These are phyloP conservation scores for Dicrurus megarhynchus DNA, from an alignment of 2,113 vertebrate species.

Conservation along the genomic window DNA sequence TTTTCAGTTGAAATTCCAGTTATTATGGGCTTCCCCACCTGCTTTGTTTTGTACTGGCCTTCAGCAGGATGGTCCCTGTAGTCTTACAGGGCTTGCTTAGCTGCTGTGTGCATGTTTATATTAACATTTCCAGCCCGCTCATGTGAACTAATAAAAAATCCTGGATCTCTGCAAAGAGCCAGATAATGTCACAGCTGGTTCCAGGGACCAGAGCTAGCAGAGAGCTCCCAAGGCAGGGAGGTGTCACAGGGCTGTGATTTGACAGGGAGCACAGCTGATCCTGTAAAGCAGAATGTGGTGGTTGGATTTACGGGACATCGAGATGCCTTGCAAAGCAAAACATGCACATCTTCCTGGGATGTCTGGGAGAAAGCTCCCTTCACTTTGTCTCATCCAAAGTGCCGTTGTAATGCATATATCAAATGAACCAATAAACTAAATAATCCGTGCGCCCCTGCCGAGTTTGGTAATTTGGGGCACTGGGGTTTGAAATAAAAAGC, in stretches of 20 bases:
- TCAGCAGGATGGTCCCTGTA: background rate
- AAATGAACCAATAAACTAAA: background rate
- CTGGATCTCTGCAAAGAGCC: background rate
- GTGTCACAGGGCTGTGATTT: background rate
- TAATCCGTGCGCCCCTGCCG: accelerated
- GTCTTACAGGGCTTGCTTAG: background rate
- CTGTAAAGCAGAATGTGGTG: background rate
- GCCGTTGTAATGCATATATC: background rate
- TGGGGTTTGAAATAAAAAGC: background rate
- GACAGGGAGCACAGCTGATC: background rate
- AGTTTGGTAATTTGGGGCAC: accelerated
- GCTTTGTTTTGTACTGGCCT: background rate
- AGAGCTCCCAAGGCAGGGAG: background rate
- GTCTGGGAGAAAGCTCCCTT: background rate
- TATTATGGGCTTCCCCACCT: background rate
- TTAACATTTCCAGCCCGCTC: background rate
- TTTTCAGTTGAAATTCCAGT: background rate
- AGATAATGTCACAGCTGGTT: background rate
- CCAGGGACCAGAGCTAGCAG: background rate
- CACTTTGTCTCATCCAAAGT: background rate
- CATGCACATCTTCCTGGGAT: background rate
- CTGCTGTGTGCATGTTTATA: background rate
- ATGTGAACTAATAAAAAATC: background rate
- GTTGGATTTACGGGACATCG: background rate
- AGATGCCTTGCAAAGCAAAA: background rate